Evolutionary conservation across 2,113 vertebrate species (phyloP).

Genomic region (Aplodontia rufa): DNA sequence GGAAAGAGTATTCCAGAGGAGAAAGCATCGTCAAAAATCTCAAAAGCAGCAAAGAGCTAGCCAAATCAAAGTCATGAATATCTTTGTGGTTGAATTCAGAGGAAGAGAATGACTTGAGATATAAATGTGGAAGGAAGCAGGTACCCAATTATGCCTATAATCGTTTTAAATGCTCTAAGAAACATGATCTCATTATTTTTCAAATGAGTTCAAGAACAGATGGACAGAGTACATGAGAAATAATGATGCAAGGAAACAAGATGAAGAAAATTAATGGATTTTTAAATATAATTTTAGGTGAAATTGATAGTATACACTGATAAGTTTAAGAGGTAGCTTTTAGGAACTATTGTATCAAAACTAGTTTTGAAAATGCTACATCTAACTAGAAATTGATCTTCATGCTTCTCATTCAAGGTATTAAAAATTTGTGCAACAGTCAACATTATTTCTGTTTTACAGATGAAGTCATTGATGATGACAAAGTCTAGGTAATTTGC

Average conservation of each 20-base stretch:
- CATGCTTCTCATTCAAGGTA: neutral
- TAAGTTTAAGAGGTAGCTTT: neutral
- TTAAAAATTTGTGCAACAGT: neutral
- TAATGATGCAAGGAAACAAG: neutral
- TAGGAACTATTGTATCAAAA: neutral
- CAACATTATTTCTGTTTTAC: neutral
- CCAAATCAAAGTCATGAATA: neutral
- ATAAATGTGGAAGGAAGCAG: neutral
- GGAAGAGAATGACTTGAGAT: neutral
- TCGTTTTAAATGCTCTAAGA: constrained; percentile 34
- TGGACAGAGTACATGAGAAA: neutral
- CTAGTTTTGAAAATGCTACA: neutral
- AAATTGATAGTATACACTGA: neutral
- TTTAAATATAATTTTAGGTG: neutral
- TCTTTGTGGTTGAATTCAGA: neutral
- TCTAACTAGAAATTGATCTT: neutral
- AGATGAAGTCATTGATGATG: neutral
- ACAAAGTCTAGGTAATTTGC: neutral
- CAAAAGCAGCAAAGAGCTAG: neutral
- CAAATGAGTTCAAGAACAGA: neutral
- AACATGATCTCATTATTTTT: neutral
- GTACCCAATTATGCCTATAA: neutral
- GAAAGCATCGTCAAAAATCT: neutral
- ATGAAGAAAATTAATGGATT: neutral
- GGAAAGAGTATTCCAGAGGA: neutral